Evolutionary conservation across 2,797 vertebrate species (phyloP).

Genomic region (Coluber constrictor): DNA sequence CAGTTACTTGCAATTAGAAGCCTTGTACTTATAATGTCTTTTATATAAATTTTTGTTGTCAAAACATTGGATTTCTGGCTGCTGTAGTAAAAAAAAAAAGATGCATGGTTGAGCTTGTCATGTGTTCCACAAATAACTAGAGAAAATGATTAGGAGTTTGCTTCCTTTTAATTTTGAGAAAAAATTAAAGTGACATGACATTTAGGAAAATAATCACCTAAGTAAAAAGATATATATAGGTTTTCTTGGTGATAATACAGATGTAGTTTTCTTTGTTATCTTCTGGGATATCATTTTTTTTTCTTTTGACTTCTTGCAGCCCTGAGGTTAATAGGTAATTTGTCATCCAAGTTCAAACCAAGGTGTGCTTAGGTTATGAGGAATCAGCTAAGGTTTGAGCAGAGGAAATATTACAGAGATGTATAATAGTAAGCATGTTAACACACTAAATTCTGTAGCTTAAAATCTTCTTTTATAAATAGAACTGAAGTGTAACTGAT

Average conservation of each 20-base stretch:
- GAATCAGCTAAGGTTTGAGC: neutral
- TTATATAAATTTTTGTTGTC: neutral
- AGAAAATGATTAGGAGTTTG: neutral
- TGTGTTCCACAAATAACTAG: neutral
- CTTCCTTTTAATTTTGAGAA: neutral
- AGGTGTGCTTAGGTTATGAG: neutral
- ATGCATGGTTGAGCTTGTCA: neutral
- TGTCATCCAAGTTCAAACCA: neutral
- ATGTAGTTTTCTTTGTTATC: neutral
- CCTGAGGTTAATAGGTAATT: neutral
- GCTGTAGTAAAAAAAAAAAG: neutral
- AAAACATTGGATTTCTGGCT: neutral
- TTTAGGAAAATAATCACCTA: neutral
- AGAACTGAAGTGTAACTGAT: neutral
- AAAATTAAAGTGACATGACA: neutral
- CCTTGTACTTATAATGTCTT: neutral
- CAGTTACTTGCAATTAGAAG: neutral
- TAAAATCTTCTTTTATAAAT: neutral
- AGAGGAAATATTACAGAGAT: neutral
- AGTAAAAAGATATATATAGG: neutral
- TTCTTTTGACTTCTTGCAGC: neutral
- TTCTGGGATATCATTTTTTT: neutral
- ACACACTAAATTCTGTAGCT: neutral
- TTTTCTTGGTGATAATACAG: neutral
- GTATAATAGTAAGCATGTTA: neutral